Conservation (phyloP, 2,797 vertebrate species). For the Notamacropus eugenii region DNA sequence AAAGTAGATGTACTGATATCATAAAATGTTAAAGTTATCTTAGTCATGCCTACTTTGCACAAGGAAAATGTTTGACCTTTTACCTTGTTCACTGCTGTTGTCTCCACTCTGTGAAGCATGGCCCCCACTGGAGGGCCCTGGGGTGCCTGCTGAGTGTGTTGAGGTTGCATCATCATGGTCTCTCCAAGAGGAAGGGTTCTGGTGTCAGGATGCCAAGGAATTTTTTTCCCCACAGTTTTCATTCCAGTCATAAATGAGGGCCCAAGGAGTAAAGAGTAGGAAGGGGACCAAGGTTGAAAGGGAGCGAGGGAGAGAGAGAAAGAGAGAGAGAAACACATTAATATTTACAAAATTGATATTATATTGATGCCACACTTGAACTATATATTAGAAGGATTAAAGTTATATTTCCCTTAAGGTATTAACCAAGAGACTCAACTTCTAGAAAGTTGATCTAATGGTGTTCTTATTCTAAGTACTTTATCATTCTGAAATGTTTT, state of each 20-base stretch:
- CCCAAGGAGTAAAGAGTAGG: constrained; percentile 77
- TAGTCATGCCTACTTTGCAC: constrained; percentile 83
- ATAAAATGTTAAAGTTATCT: constrained; percentile 83
- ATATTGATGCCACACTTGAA: constrained; percentile 20
- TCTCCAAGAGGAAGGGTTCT: constrained; percentile 99
- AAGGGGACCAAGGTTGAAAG: constrained; percentile 9
- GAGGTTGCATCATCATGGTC: constrained; percentile 99
- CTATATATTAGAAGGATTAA: constrained; percentile 31
- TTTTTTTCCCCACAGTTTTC: constrained; percentile 84
- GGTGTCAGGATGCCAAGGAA: constrained; percentile 86
- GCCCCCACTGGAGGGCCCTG: constrained; percentile 99
- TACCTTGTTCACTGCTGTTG: constrained; percentile 99
- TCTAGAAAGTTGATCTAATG: background rate
- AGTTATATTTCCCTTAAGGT: constrained; percentile 13
- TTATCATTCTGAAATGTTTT: background rate
- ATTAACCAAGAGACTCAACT: constrained; percentile 3
- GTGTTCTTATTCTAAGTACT: background rate
- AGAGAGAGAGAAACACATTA: constrained; percentile 87
- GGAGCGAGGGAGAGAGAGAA: constrained; percentile 50
- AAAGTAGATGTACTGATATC: constrained; percentile 82
- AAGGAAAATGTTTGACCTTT: constrained; percentile 86
- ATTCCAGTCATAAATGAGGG: constrained; percentile 86
- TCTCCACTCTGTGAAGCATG: constrained; percentile 99
- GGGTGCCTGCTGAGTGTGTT: constrained; percentile 99
- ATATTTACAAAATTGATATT: constrained; percentile 83